Conservation (phyloP, 1,140 invertebrate genomes). For the Camponotus floridanus region DNA sequence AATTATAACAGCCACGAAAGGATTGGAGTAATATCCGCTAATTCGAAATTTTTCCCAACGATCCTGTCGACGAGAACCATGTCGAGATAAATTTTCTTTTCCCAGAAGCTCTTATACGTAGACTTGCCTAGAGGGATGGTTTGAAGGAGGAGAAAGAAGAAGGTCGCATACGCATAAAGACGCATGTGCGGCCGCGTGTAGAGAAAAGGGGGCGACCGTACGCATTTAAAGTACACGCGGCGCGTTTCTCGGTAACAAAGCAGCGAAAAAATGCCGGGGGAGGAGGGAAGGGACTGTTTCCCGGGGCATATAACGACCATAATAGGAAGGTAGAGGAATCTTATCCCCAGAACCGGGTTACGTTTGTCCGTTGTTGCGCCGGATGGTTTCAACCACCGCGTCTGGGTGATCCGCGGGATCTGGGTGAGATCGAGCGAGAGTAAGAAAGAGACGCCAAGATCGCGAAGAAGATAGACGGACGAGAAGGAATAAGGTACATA, state of each 20-base stretch:
- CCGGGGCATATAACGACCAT: conserved; percentile 57
- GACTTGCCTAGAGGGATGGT: background rate
- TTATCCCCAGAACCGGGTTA: conserved; percentile 57
- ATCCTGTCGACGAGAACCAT: background rate
- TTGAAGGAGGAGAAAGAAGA: conserved; percentile 12
- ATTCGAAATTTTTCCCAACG: conserved; percentile 6
- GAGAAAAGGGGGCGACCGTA: conserved; percentile 10
- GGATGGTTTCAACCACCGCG: conserved; percentile 34
- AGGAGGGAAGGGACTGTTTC: conserved; percentile 30
- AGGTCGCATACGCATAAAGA: conserved; percentile 34
- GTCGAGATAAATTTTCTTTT: conserved; percentile 5
- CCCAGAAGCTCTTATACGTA: background rate
- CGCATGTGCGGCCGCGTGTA: background rate
- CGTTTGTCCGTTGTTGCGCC: conserved; percentile 51
- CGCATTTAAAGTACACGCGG: conserved; percentile 48
- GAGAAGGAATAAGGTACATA: conserved; percentile 26
- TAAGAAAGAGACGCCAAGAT: background rate
- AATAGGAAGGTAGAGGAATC: conserved; percentile 58
- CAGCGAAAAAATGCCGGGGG: conserved; percentile 52
- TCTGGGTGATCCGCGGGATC: conserved; percentile 48
- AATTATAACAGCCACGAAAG: background rate
- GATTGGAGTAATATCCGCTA: background rate
- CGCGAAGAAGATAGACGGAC: conserved; percentile 17
- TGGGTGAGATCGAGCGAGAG: conserved; percentile 35
- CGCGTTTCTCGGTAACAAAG: conserved; percentile 58